A percentile compares a stretch with the other conserved stretches of the same genome.
These are phyloP conservation scores for Neocrepidodera transversa DNA, from an alignment of 2,888 invertebrate genomes.

Conservation along the genomic window DNA sequence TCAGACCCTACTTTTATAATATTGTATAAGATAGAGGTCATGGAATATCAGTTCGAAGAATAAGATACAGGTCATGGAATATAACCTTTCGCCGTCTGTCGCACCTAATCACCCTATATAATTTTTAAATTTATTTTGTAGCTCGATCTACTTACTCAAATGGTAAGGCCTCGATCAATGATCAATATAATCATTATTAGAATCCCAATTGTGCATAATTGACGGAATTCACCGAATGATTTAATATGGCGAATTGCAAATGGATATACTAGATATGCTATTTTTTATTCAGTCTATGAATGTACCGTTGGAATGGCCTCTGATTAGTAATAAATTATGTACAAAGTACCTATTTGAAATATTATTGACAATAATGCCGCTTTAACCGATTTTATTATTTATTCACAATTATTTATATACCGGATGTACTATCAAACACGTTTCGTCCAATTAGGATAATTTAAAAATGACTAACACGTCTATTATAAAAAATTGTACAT, in stretches of 20 bases:
- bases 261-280: neutral
- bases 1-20: too few relatives aligned
- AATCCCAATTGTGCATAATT: constrained; percentile 3
- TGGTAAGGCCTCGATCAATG: neutral
- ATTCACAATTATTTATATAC: too few relatives aligned
- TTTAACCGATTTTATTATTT: too few relatives aligned
- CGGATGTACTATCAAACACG: too few relatives aligned
- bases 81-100: too few relatives aligned
- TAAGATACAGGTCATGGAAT: too few relatives aligned
- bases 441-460: too few relatives aligned
- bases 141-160: constrained; percentile 1
- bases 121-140: neutral
- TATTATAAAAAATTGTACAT: too few relatives aligned
- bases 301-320: constrained; percentile 1
- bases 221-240: neutral
- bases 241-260: constrained; percentile 1
- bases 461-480: too few relatives aligned
- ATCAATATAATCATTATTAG: neutral
- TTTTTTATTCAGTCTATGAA: neutral
- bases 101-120: neutral
- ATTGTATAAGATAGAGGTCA: too few relatives aligned
- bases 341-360: neutral
- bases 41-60: too few relatives aligned
- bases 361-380: neutral
- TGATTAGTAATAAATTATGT: neutral